phyloP scores from a whole-genome alignment of 2,797 vertebrate species.

The Pelochelys cantorii region DNA sequence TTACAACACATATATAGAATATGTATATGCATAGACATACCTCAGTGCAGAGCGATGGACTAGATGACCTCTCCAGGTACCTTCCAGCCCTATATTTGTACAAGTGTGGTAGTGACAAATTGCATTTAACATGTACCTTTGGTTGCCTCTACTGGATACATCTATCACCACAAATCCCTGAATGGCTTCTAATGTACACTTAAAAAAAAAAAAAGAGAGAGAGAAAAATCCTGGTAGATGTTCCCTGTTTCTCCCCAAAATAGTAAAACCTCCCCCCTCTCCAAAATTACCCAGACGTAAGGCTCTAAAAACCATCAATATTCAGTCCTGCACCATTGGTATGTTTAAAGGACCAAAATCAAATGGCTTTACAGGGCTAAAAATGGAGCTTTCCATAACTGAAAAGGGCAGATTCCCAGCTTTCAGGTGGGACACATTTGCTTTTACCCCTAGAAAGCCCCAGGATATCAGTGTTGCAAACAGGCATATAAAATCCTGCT shows the following conservation, averaged over 20 bases:
- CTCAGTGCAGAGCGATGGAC: background rate
- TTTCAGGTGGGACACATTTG: background rate
- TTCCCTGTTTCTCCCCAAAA: background rate
- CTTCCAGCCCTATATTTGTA: background rate
- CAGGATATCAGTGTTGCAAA: background rate
- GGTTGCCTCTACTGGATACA: background rate
- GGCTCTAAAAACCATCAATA: background rate
- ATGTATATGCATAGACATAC: background rate
- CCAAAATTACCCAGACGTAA: background rate
- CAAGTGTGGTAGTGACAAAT: background rate
- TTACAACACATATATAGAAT: background rate
- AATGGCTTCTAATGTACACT: background rate
- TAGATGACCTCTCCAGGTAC: background rate
- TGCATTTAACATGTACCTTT: background rate
- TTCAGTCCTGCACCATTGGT: background rate
- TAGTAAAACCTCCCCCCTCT: background rate
- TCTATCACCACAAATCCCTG: background rate
- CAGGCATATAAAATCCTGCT: too few relatives aligned
- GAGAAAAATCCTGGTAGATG: background rate
- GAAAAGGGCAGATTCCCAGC: background rate
- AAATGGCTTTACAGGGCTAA: background rate
- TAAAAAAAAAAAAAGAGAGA: constrained; percentile 1
- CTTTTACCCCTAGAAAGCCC: background rate
- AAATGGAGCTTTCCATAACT: background rate
- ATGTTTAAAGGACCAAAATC: background rate